phyloP scores from a whole-genome alignment of 2,113 vertebrate genomes.

The Ivindomyrus marchei region DNA sequence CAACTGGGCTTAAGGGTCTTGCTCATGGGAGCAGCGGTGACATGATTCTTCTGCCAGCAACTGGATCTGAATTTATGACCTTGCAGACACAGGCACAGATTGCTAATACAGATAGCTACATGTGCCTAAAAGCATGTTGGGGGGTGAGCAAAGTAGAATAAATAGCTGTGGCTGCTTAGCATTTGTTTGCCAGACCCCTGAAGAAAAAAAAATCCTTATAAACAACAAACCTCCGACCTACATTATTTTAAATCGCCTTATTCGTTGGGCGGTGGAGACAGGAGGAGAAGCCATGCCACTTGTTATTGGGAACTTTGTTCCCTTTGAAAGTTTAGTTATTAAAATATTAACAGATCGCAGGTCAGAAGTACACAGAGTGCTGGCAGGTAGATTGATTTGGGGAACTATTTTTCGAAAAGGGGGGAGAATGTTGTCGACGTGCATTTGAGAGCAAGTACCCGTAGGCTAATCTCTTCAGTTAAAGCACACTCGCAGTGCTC shows the following conservation, averaged over 20 bases:
- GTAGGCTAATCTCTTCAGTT: constrained; percentile 37
- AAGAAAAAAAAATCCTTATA: background rate
- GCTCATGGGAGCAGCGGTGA: background rate
- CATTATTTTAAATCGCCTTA: background rate
- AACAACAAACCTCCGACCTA: background rate
- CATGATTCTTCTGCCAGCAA: background rate
- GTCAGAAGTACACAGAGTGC: background rate
- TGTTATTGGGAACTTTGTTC: background rate
- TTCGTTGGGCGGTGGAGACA: background rate
- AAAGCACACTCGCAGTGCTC: constrained; percentile 35
- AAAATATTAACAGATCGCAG: background rate
- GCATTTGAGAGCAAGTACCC: constrained; percentile 27
- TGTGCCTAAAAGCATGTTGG: background rate
- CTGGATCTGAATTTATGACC: background rate
- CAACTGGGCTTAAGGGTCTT: background rate
- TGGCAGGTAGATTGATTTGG: background rate
- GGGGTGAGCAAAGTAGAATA: background rate
- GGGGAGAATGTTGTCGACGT: background rate
- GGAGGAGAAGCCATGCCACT: background rate
- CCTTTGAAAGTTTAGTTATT: background rate
- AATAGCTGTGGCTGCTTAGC: background rate
- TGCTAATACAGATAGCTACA: background rate
- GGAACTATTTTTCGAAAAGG: background rate
- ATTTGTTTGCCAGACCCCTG: background rate
- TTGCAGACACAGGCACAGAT: background rate